These are phyloP conservation scores for Melanerpes formicivorus DNA, from an alignment of 2,113 vertebrate genomes.

Conservation along the genomic window DNA sequence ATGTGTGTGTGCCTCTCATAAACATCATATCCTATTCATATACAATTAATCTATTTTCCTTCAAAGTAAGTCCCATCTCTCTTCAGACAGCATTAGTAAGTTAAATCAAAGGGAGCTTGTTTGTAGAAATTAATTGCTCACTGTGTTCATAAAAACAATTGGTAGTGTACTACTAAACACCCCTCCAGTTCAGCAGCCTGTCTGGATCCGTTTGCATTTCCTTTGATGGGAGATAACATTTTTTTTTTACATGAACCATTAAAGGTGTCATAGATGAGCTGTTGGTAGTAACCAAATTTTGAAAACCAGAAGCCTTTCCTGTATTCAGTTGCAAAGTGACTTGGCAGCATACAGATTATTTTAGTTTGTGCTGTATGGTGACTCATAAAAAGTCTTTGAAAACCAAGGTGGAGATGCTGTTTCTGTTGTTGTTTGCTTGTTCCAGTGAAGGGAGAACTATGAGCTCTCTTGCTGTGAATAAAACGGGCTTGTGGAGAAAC, in stretches of 20 bases:
- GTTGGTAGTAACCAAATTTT: not conserved
- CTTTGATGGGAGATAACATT: not conserved
- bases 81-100: not conserved
- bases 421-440: rapidly evolving
- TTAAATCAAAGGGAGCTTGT: not conserved
- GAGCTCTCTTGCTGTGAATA: not conserved
- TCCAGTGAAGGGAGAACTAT: not conserved
- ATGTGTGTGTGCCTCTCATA: not conserved
- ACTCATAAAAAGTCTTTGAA: not conserved
- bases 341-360: not conserved
- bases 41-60: not conserved
- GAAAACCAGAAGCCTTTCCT: not conserved
- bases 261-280: not conserved
- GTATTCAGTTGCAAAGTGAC: not conserved
- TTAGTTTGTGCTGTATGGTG: not conserved
- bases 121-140: not conserved
- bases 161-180: not conserved
- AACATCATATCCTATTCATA: not conserved
- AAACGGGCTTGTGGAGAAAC: rapidly evolving
- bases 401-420: not conserved
- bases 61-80: not conserved
- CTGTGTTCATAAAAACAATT: not conserved
- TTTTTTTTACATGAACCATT: not conserved
- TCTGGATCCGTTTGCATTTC: not conserved
- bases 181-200: not conserved